Evolutionary conservation across 2,888 invertebrate genomes (phyloP).

Genomic region (Anorthoa munda): DNA sequence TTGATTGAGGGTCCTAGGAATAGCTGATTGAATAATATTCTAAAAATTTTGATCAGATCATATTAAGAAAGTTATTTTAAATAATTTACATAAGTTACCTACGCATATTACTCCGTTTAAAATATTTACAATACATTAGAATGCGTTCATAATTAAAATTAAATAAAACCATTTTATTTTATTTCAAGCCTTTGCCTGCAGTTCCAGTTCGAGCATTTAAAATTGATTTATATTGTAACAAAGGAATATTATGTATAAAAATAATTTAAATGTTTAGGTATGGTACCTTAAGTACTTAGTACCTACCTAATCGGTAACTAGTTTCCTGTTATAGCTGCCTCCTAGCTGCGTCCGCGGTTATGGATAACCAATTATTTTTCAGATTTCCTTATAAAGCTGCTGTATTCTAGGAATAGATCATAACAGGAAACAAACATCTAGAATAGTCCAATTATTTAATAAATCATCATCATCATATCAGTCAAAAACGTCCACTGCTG

Average conservation of each 20-base stretch:
- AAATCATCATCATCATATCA: too few species aligned
- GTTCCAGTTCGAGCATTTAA: slow-evolving; percentile 8
- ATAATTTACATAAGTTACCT: slow-evolving; percentile 10
- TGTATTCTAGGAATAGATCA: neutral
- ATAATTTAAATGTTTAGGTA: too few species aligned
- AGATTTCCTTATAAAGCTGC: neutral
- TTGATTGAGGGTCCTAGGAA: too few species aligned
- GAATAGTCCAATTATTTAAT: neutral
- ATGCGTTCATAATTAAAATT: slow-evolving; percentile 54
- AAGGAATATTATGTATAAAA: neutral
- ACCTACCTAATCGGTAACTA: neutral
- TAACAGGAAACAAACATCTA: neutral
- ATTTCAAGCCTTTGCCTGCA: slow-evolving; percentile 9
- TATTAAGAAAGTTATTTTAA: neutral
- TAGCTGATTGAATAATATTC: neutral
- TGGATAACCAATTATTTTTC: neutral
- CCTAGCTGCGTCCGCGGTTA: neutral
- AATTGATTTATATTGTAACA: slow-evolving; percentile 11
- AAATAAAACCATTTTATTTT: slow-evolving; percentile 57
- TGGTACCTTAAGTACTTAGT: too few species aligned
- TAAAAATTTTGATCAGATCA: too few species aligned
- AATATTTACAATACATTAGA: slow-evolving; percentile 44
- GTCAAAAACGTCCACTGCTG: too few species aligned
- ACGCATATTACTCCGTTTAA: slow-evolving; percentile 35
- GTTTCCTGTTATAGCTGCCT: too few species aligned